A percentile compares a stretch with the other conserved stretches of the same genome.
These are phyloP conservation scores for Gymnosoma rotundatum DNA, from an alignment of 2,888 invertebrate species.

Conservation along the genomic window DNA sequence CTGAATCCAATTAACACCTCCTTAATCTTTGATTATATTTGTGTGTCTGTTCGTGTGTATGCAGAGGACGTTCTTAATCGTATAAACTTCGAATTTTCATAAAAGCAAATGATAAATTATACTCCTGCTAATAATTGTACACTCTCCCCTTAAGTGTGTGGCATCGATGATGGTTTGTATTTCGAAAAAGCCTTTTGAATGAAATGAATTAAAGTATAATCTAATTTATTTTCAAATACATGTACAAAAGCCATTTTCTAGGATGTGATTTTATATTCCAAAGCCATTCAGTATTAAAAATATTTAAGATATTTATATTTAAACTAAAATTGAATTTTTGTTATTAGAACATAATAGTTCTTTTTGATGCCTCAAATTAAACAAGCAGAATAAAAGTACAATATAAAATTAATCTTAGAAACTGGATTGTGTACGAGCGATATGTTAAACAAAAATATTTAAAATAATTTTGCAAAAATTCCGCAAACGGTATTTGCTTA, in stretches of 20 bases:
- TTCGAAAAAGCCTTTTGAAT: slow-evolving; percentile 40
- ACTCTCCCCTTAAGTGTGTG: neutral
- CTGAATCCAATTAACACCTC: slow-evolving; percentile 68
- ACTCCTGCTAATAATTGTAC: slow-evolving; percentile 4
- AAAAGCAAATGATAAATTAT: slow-evolving; percentile 67
- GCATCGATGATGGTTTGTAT: neutral
- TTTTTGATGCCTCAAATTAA: neutral
- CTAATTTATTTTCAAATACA: slow-evolving; percentile 77
- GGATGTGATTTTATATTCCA: neutral
- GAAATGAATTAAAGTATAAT: slow-evolving; percentile 80
- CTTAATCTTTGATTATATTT: slow-evolving; percentile 11
- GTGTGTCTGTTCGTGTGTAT: neutral
- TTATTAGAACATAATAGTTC: neutral
- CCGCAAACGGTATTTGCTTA: neutral
- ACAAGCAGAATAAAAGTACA: neutral
- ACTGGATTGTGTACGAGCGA: neutral
- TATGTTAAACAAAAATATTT: neutral
- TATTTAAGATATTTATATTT: neutral
- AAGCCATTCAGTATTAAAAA: slow-evolving; percentile 9
- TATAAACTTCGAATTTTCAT: slow-evolving; percentile 51
- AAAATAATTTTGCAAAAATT: neutral
- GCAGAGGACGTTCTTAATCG: slow-evolving; percentile 51
- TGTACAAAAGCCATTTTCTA: neutral
- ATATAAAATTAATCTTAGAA: slow-evolving; percentile 1
- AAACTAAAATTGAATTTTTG: slow-evolving; percentile 20